Conservation (phyloP, 2,113 vertebrate genomes). For the Hemichromis elongatus region DNA sequence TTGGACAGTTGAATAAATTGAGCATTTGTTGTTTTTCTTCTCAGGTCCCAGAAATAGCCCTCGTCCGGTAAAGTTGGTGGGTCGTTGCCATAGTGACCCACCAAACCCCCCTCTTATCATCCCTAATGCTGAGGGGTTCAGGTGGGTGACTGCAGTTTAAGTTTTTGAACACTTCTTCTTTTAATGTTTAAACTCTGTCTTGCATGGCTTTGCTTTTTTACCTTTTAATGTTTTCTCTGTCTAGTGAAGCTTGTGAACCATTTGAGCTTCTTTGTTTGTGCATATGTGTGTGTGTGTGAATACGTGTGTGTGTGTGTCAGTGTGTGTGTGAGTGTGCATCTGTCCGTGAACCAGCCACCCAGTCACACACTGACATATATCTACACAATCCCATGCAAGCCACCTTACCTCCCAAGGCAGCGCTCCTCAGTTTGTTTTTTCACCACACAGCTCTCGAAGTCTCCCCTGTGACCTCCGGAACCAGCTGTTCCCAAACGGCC, state of each 20-base stretch:
- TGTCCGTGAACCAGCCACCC: conserved; percentile 1
- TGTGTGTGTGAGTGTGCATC: neutral
- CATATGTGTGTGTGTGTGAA: neutral
- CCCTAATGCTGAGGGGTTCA: conserved; percentile 89
- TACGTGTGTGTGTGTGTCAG: neutral
- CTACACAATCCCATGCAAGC: conserved; percentile 19
- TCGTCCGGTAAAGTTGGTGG: conserved; percentile 94
- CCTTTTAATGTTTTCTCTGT: neutral
- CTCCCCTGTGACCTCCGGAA: conserved; percentile 87
- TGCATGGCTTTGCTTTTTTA: conserved; percentile 44
- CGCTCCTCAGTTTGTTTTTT: conserved; percentile 81
- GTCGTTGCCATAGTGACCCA: conserved; percentile 95
- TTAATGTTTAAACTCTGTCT: neutral
- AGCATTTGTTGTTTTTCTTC: neutral
- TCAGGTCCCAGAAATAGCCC: conserved; percentile 91
- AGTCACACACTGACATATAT: neutral
- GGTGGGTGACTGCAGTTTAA: conserved; percentile 69
- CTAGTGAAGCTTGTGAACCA: neutral
- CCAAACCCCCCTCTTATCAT: conserved; percentile 95
- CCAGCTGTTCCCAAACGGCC: conserved; percentile 78
- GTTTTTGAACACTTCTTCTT: neutral
- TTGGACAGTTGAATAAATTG: neutral
- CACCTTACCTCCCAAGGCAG: conserved; percentile 14
- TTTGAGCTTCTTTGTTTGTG: neutral
- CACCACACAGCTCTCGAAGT: conserved; percentile 86